Evolutionary conservation across 2,888 invertebrate species (phyloP), one percentile per base, ranked within the genome.

Genomic region (Apamea anceps): DNA sequence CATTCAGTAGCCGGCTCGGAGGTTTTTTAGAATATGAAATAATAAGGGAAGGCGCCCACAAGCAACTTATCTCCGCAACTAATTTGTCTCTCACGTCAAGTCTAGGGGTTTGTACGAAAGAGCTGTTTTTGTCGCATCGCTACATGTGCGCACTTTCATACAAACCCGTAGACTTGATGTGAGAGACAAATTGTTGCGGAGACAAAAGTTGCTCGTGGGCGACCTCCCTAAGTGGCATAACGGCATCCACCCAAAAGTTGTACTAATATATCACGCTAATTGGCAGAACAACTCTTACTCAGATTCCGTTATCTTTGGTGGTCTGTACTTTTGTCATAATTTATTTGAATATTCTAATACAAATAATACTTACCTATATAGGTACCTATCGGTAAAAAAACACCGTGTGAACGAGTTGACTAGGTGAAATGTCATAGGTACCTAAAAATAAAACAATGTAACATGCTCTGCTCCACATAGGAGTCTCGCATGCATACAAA

Each of bases 391-490:
- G 21, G 48, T 28, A n/a, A 72, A 77, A 72, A 60, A 21, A 66
- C 28, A 12, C 21, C 37, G 62, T 78, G 82, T 77, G 82, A 82
- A 72, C 42, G 12, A 37, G 60, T 13, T 48, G 28, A 8, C 54
- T 54, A 21, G 57, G 25, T 25, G 25, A 72, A 62, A 37, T 15
- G 37, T 15, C 67, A n/a, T 48, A 18, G 77, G 48, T 32, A 60
- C 4, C 32, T 54, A 54, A 84, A 70, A 84, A 84, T 71, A 42
- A 21, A 68, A n/a, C 32, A 15, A 57, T 45, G 32, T 57, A 37
- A 48, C 15, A 60, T 70, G 51, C 15, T 75, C 72, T 77, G 84
- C 75, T 80, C 80, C 77, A 67, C 84, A 75, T 75, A 79, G 60
- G 51, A 63, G 15, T 12, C 62, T 62, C 13, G 2, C 57, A 72